phyloP scores from a whole-genome alignment of 2,888 invertebrate species.

The Pinctada fucata region DNA sequence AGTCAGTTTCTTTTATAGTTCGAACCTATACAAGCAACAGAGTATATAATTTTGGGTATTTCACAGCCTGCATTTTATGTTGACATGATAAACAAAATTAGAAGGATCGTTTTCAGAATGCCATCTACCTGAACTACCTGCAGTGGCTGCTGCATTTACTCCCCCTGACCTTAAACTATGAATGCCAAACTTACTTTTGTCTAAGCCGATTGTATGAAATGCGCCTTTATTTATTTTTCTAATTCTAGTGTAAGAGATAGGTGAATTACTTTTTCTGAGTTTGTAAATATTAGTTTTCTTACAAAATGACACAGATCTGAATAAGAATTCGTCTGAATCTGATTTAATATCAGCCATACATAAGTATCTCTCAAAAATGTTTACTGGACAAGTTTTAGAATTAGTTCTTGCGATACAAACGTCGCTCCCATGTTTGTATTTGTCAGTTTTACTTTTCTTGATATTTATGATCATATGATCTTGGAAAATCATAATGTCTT shows the following conservation, averaged over 20 bases:
- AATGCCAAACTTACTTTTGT: too few relatives aligned
- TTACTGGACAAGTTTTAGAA: background rate
- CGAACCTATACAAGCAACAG: too few relatives aligned
- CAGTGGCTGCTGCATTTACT: background rate
- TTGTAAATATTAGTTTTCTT: background rate
- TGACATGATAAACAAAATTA: too few relatives aligned
- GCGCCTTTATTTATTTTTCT: slow-evolving; percentile 1
- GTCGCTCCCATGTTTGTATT: background rate
- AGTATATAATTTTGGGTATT: too few relatives aligned
- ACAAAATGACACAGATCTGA: too few relatives aligned
- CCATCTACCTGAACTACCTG: background rate
- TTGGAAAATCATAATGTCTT: too few relatives aligned
- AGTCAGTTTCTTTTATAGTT: too few relatives aligned
- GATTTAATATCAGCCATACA: too few relatives aligned
- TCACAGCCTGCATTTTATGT: too few relatives aligned
- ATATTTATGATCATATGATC: background rate
- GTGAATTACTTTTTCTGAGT: background rate
- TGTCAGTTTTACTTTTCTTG: too few relatives aligned
- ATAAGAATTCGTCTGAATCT: background rate
- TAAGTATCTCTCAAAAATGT: too few relatives aligned
- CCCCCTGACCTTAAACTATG: too few relatives aligned
- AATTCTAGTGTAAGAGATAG: slow-evolving; percentile 5
- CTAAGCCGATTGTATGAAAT: slow-evolving; percentile 10
- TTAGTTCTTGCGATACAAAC: slow-evolving; percentile 5
- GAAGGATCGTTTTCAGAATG: background rate